These are phyloP conservation scores for Semnornis frantzii DNA, from an alignment of 2,113 vertebrate genomes.

Conservation along the genomic window DNA sequence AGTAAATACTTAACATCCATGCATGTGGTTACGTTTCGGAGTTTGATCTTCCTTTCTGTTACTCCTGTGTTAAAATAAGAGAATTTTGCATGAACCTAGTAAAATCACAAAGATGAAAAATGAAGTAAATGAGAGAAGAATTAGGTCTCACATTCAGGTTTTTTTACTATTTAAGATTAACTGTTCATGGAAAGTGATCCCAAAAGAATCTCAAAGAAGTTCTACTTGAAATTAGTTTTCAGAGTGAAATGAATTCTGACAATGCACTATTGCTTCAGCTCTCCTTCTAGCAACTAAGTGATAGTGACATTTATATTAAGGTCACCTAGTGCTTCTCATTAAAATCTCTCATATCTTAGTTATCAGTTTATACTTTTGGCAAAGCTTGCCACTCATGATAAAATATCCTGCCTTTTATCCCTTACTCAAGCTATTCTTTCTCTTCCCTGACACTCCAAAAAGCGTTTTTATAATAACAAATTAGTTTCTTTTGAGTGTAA, in stretches of 20 bases:
- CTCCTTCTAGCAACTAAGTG: not conserved
- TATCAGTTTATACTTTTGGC: conserved; percentile 1
- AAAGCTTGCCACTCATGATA: not conserved
- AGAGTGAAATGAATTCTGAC: conserved; percentile 26
- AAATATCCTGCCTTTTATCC: conserved; percentile 4
- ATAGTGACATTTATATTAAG: conserved; percentile 47
- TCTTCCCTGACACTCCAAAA: not conserved
- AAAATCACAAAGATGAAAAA: not conserved
- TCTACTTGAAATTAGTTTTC: conserved; percentile 38
- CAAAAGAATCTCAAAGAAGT: not conserved
- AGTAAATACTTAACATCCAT: not conserved
- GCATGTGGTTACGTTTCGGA: not conserved
- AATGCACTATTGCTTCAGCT: conserved; percentile 26
- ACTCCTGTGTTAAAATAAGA: not conserved
- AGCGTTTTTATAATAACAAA: not conserved
- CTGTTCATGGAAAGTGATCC: not conserved
- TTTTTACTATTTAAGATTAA: not conserved
- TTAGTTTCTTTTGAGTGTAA: not conserved
- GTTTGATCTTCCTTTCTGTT: not conserved
- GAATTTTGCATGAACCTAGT: not conserved
- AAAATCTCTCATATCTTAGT: not conserved
- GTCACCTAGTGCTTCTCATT: conserved; percentile 27
- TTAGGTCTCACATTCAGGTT: not conserved
- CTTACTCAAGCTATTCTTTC: not conserved
- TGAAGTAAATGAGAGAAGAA: not conserved